phyloP scores from a whole-genome alignment of 2,113 vertebrate genomes.

The Mirounga angustirostris region DNA sequence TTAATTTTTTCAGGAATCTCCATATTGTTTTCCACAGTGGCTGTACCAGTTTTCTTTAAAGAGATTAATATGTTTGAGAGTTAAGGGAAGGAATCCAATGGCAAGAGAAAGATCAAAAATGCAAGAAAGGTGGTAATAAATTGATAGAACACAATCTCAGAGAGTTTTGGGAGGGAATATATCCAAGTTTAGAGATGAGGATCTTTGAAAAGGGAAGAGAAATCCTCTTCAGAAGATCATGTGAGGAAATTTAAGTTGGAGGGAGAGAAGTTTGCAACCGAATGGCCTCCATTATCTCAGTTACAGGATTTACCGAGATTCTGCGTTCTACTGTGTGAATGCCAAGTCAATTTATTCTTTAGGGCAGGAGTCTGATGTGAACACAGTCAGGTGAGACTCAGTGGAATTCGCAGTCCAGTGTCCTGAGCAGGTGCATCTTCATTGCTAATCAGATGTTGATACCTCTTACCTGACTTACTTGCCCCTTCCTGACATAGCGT shows the following conservation, averaged over 20 bases:
- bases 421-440: background rate
- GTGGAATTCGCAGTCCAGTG: too few relatives aligned
- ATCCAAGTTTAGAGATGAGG: background rate
- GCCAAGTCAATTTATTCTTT: background rate
- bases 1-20: background rate
- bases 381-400: background rate
- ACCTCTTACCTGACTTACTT: background rate
- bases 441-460: background rate
- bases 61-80: background rate
- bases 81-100: background rate
- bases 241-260: background rate
- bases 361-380: background rate
- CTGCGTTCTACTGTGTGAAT: background rate
- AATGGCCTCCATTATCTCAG: background rate
- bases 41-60: background rate
- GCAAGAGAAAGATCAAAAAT: background rate
- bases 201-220: background rate
- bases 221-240: background rate
- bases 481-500: background rate
- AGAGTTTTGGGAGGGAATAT: background rate
- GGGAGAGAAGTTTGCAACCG: background rate
- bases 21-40: background rate
- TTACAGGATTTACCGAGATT: background rate
- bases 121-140: background rate
- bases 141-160: background rate